These are phyloP conservation scores for Tretioscincus oriximinensis DNA, from an alignment of 2,113 vertebrate species.

Conservation along the genomic window DNA sequence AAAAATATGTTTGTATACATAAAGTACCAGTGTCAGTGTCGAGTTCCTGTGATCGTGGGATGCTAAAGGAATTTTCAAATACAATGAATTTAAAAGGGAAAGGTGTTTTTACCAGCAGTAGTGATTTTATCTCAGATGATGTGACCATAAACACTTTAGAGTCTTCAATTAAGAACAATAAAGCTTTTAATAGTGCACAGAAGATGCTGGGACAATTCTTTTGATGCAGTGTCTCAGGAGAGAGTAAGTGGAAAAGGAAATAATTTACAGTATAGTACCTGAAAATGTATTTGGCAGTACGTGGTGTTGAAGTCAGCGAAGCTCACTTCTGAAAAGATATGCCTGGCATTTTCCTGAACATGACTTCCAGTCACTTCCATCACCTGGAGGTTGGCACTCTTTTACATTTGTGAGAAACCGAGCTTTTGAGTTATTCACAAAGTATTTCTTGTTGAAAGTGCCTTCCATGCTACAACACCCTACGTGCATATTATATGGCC, in stretches of 20 bases:
- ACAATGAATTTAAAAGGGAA: slow-evolving; percentile 2
- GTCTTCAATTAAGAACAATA: neutral
- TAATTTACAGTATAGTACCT: neutral
- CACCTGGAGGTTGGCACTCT: neutral
- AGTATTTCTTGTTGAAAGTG: no score
- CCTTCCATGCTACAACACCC: no score
- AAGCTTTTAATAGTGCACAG: neutral
- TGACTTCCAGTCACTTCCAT: neutral
- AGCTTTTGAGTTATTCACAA: no score
- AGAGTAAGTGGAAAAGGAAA: neutral
- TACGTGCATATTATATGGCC: no score
- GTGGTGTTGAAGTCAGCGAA: neutral
- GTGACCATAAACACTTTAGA: neutral
- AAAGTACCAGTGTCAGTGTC: neutral
- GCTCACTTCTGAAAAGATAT: neutral
- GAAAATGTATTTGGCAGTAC: neutral
- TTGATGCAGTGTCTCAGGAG: neutral
- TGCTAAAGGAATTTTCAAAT: slow-evolving; percentile 12
- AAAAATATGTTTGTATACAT: slow-evolving; percentile 3
- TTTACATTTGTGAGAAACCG: no score
- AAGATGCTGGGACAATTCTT: neutral
- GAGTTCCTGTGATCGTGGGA: neutral
- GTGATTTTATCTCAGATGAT: neutral
- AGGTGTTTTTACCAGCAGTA: neutral
- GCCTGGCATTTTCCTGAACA: neutral